Conservation (phyloP, 2,888 invertebrate species). For the Eugnorisma glareosa region DNA sequence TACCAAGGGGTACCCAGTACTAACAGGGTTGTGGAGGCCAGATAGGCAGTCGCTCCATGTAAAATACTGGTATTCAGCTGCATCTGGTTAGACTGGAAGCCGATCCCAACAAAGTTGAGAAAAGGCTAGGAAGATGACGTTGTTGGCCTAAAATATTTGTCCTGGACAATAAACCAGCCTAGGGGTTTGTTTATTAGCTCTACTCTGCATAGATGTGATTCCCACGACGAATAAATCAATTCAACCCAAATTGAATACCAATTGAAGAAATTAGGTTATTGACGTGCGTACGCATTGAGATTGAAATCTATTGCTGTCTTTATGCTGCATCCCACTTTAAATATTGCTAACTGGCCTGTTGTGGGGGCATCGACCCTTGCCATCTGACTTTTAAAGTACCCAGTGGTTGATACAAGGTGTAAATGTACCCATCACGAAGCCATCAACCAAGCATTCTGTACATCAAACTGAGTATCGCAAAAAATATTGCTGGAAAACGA, state of each 20-base stretch:
- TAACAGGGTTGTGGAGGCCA: too few relatives aligned
- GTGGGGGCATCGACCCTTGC: constrained; percentile 6
- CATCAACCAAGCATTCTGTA: not conserved
- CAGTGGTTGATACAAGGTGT: not conserved
- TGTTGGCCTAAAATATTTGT: not conserved
- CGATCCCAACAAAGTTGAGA: not conserved
- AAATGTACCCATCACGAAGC: not conserved
- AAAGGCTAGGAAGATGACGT: not conserved
- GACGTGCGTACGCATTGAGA: constrained; percentile 42
- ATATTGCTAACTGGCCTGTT: constrained; percentile 21
- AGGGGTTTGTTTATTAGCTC: not conserved
- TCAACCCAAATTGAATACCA: constrained; percentile 55
- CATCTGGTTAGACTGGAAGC: not conserved
- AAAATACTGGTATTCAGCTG: not conserved
- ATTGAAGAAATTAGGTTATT: constrained; percentile 61
- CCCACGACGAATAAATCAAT: constrained; percentile 52
- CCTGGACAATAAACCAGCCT: not conserved
- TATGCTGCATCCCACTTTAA: constrained; percentile 5
- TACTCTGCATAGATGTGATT: constrained; percentile 12
- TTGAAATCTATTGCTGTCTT: constrained; percentile 38
- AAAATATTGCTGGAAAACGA: not conserved
- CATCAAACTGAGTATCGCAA: not conserved
- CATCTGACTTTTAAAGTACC: not conserved
- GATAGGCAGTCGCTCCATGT: not conserved
- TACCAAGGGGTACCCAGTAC: too few relatives aligned